phyloP scores from a whole-genome alignment of 2,797 vertebrate species.

The Nannoperca obscura region DNA sequence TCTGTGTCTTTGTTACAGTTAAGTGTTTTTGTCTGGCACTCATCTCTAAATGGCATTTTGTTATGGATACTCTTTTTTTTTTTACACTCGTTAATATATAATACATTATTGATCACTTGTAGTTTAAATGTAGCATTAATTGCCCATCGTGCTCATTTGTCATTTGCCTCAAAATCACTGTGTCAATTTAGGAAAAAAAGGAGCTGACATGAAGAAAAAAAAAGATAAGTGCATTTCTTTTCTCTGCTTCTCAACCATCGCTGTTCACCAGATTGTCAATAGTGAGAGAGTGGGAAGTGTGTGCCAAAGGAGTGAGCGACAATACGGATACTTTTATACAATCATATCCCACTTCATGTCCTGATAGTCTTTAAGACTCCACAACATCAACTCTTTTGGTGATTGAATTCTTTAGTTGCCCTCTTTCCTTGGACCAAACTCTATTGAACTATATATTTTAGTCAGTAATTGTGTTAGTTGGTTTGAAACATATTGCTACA shows the following conservation, averaged over 20 bases:
- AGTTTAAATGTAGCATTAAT: neutral
- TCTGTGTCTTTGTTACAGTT: slow-evolving; percentile 43
- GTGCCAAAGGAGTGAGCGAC: neutral
- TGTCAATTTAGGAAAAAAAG: neutral
- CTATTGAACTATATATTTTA: neutral
- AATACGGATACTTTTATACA: neutral
- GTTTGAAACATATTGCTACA: neutral
- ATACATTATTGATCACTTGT: neutral
- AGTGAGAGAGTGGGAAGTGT: slow-evolving; percentile 1
- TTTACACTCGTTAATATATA: neutral
- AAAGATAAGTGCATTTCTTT: slow-evolving; percentile 15
- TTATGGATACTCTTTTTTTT: neutral
- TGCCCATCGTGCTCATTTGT: neutral
- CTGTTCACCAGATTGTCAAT: slow-evolving; percentile 14
- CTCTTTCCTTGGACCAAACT: neutral
- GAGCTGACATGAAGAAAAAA: slow-evolving; percentile 16
- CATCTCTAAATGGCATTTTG: slow-evolving; percentile 31
- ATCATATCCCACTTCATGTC: neutral
- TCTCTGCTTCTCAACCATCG: slow-evolving; percentile 14
- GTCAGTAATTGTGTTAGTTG: neutral
- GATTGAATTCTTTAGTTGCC: neutral
- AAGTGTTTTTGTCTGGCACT: slow-evolving; percentile 32
- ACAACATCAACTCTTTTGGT: neutral
- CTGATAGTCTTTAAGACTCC: neutral
- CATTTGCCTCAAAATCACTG: slow-evolving; percentile 6